Conservation (phyloP, 2,888 invertebrate genomes). For the Caenorhabditis sp. region DNA sequence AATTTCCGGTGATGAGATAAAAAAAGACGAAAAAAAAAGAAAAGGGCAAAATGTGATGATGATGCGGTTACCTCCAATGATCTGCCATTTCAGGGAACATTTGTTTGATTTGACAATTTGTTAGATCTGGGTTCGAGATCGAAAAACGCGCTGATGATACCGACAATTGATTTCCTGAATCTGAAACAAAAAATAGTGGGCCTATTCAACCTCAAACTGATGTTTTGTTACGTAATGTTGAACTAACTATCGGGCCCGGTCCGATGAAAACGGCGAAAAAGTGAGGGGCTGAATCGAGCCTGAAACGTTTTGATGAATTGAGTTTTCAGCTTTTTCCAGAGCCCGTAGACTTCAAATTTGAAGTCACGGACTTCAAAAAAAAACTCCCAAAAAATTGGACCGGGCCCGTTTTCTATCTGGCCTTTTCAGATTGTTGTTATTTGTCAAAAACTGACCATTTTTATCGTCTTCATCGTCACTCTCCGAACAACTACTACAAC, state of each 20-base stretch:
- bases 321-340: background rate
- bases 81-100: constrained; percentile 68
- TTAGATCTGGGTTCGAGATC: constrained; percentile 67
- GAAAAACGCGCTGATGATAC: constrained; percentile 47
- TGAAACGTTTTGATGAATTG: background rate
- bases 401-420: no score
- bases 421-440: no score
- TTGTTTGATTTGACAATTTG: constrained; percentile 59
- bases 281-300: background rate
- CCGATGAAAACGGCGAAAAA: no score
- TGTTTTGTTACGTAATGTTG: no score
- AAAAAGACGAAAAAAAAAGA: background rate
- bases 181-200: background rate
- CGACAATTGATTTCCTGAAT: constrained; percentile 10
- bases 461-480: constrained; percentile 20
- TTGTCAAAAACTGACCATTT: background rate
- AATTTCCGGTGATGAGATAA: constrained; percentile 1
- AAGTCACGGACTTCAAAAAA: no score
- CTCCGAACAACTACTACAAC: constrained; percentile 11
- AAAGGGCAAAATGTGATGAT: background rate
- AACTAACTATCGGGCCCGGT: no score
- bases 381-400: no score
- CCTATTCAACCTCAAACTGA: no score
- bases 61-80: constrained; percentile 69
- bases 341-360: no score